Base-by-base conservation (phyloP, 2,797 vertebrate genomes). In the Rhinogobio ventralis region DNA sequence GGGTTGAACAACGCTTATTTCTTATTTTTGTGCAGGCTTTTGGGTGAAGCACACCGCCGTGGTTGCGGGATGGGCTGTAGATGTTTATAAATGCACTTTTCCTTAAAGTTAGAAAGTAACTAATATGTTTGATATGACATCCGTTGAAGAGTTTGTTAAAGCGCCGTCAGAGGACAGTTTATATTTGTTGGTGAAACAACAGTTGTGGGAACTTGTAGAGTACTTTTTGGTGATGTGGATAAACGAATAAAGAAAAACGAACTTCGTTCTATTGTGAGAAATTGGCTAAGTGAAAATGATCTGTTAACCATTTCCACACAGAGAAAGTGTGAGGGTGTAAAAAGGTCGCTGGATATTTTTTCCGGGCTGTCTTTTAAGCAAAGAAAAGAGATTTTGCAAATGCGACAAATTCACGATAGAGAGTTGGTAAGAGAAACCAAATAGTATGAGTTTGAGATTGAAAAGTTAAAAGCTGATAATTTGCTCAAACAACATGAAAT, bases 1-100 rank as follows among this genome's bases (percentile, higher is more conserved):
- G 42, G 69, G 3, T 49, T 49, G 2, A 72, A 45, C 69, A 28
- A 49, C 1, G n/a, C 42, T 46, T 28, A 4, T 72, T 72, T 72
- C n/a, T 71, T 71, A 72, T 46, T 71, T 71, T 69, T 68, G 67
- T 42, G 67, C 9, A 69, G 36, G 67, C 67, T 69, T 69, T 69
- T 71, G 39, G 13, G 68, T 25, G 39, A 71, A 25, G 68, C 13
- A 71, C 68, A 71, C 68, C 13, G 13, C 68, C 2, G 11, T 71
- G 68, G 39, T n/a, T 15, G 1, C 2, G 42, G 1, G 25, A 25
- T 72, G 42, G 7, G 42, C 69, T 49, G n/a, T 49, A 2, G 20
- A 33, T 20, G 19, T 20, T 55, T 55, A 2, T 53, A 20, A 55
- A 55, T 55, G 53, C 53, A 8, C 19, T 42, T 2, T 2, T 20